Base-by-base conservation (phyloP, 2,888 invertebrate species). In the Callyntrura sp. region DNA sequence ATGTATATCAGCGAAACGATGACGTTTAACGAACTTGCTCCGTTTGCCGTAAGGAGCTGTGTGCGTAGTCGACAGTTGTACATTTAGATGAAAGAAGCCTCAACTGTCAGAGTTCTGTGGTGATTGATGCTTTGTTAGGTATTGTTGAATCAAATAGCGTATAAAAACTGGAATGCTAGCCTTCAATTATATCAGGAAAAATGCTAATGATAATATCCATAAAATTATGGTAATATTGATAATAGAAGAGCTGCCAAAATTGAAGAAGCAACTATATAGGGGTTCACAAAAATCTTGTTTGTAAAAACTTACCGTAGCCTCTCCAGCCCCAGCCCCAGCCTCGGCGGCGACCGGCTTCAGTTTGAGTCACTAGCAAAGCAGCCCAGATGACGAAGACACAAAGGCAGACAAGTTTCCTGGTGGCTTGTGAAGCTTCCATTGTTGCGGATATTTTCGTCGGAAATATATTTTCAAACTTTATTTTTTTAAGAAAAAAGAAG, bases 321-420 rank as follows among this genome's bases (percentile, higher is more conserved):
- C 88, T 45, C 88, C 88, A 88, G 9, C 82, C 88, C 88, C 88
- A 88, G 14, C 90, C 91, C 85, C 91, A 90, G 14, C 90, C 87
- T 28, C 91, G 43, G 14, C 91, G 78, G 20, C 89, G 73, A 6
- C 91, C 91, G 6, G 91, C 90, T 28, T 90, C 90, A n/a, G 89
- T 60, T 84, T 88, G 82, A 25, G 83, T 70, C 8, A 88, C 86
- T 5, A 87, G 86, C 79, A 91, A 51, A 35, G 23, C 68, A 20
- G 87, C 90, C 48, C 90, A 65, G 14, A 88, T 8, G 12, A 70
- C 83, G n/a, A 90, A 17, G 17, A 86, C 48, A 62, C 85, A 85
- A 20, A 79, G 6, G 35, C 68, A 82, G 8, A 85, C 88, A 20
- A 90, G 23, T 65, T 84, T 91, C 17, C 76, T 76, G 81, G 85